A percentile compares a stretch with the other conserved stretches of the same genome.
phyloP scores from a whole-genome alignment of 2,888 invertebrate species.

The Mesorhabditis sp. region DNA sequence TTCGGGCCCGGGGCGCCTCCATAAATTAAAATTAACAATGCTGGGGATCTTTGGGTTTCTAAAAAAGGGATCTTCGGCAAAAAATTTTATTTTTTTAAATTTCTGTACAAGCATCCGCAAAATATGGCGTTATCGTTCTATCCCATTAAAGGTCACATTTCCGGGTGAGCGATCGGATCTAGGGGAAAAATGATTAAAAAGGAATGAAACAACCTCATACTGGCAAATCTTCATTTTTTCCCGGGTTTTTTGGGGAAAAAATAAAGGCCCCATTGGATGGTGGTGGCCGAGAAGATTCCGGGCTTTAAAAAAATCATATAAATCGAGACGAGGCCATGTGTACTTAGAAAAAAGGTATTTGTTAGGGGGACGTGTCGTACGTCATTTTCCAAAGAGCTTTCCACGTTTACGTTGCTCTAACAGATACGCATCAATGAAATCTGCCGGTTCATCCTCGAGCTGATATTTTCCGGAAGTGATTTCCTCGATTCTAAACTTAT shows the following conservation, averaged over 20 bases:
- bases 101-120: not conserved
- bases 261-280: not conserved
- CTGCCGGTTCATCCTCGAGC: not conserved
- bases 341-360: not conserved
- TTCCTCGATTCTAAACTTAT: too few relatives aligned
- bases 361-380: not conserved
- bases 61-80: not conserved
- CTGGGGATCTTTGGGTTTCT: not conserved
- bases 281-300: not conserved
- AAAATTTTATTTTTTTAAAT: not conserved
- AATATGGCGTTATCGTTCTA: not conserved
- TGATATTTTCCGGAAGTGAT: not conserved
- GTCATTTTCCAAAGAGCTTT: not conserved
- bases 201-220: not conserved
- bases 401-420: not conserved
- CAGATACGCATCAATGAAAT: conserved; percentile 4
- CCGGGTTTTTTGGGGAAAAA: not conserved
- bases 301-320: not conserved
- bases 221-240: not conserved
- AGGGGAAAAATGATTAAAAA: not conserved
- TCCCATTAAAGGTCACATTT: not conserved
- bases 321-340: not conserved
- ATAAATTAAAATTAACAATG: not conserved
- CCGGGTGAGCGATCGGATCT: not conserved
- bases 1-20: not conserved